Conservation (phyloP, 35 echinoderm and acorn worm species). For the Eucidaris tribuloides region DNA sequence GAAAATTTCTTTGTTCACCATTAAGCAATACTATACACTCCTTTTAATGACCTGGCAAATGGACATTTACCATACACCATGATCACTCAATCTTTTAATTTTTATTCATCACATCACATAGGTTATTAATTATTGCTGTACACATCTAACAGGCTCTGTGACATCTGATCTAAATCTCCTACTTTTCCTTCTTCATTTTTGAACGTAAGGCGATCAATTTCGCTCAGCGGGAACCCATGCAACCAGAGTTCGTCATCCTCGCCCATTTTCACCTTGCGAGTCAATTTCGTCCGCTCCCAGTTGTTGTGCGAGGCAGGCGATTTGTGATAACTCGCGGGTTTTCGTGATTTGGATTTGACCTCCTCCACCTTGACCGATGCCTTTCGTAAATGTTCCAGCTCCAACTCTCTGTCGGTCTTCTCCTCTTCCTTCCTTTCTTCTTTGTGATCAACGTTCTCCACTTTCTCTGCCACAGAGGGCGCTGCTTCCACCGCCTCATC, state of each 20-base stretch:
- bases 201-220: slow-evolving; percentile 59
- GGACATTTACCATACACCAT: too few relatives aligned
- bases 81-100: too few relatives aligned
- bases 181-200: slow-evolving; percentile 16
- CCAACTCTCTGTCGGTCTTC: not conserved
- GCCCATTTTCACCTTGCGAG: not conserved
- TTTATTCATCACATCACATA: too few relatives aligned
- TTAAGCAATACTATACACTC: too few relatives aligned
- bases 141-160: not conserved
- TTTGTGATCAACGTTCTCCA: not conserved
- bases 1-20: too few relatives aligned
- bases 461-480: not conserved
- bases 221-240: slow-evolving; percentile 61
- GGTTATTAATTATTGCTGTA: not conserved
- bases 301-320: not conserved
- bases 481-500: not conserved
- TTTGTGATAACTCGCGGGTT: not conserved
- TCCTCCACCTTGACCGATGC: not conserved
- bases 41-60: too few relatives aligned
- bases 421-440: not conserved
- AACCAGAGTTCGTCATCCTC: slow-evolving; percentile 68
- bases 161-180: not conserved
- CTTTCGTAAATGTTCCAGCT: not conserved
- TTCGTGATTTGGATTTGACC: not conserved
- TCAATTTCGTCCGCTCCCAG: slow-evolving; percentile 23